phyloP scores from a whole-genome alignment of 2,797 vertebrate genomes.

The Smutsia temminckii region DNA sequence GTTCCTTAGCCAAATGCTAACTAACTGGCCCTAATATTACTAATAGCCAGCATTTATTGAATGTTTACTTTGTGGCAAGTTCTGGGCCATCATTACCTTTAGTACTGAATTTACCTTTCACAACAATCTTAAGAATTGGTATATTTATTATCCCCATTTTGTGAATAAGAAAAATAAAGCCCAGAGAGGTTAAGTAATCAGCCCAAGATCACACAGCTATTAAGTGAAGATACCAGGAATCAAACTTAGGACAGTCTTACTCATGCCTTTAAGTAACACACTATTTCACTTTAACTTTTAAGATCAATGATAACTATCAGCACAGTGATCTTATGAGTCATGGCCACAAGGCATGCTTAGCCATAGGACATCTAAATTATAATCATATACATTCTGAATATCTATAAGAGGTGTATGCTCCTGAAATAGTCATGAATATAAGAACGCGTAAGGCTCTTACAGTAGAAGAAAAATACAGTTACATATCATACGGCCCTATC shows the following conservation, averaged over 20 bases:
- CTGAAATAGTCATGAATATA: not conserved
- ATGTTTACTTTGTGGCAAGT: not conserved
- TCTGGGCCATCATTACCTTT: not conserved
- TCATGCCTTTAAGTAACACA: not conserved
- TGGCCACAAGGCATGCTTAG: not conserved
- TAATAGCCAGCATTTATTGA: not conserved
- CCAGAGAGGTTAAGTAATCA: not conserved
- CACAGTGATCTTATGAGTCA: not conserved
- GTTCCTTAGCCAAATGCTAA: not conserved
- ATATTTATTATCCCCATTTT: not conserved
- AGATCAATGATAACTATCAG: not conserved
- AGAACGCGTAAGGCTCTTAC: not conserved
- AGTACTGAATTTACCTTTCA: not conserved
- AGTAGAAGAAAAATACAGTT: not conserved
- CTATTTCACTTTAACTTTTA: not conserved
- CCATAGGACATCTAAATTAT: not conserved
- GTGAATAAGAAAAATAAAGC: slow-evolving; percentile 25
- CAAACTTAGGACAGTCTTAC: not conserved
- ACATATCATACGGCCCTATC: not conserved
- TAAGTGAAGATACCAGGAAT: not conserved
- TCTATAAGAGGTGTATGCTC: not conserved
- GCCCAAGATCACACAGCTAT: not conserved
- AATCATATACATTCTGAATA: not conserved
- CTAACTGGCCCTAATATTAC: not conserved
- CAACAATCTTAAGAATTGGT: not conserved